Evolutionary conservation across 1,140 invertebrate species (phyloP).

Genomic region (Pogonomyrmex californicus): DNA sequence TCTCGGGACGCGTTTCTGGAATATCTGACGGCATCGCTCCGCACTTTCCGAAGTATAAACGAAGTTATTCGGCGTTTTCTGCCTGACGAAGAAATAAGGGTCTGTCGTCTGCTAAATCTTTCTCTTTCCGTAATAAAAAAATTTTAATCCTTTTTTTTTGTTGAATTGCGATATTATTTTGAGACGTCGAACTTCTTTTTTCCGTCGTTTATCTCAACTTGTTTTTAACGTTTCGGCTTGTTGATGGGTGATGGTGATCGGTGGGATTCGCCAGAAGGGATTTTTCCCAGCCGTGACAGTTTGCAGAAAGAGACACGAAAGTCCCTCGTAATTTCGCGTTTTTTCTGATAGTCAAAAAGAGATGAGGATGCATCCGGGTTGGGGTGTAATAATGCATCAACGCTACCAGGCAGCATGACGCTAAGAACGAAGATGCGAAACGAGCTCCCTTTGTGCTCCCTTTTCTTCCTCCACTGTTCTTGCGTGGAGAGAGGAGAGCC

Average conservation of each 20-base stretch:
- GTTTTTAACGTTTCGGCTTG: neutral
- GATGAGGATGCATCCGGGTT: conserved; percentile 43
- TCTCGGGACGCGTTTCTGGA: neutral
- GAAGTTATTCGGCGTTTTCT: conserved; percentile 17
- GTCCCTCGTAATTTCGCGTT: conserved; percentile 31
- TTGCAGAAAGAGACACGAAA: conserved; percentile 20
- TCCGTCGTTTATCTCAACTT: neutral
- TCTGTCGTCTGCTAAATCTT: neutral
- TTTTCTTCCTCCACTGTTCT: neutral
- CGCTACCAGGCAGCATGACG: neutral
- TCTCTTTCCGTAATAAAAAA: neutral
- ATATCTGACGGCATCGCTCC: neutral
- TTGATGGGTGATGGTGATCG: neutral
- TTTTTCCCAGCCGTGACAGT: neutral
- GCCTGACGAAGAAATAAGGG: neutral
- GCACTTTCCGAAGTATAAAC: neutral
- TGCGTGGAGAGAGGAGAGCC: neutral
- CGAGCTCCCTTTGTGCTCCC: conserved; percentile 30
- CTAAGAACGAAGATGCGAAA: conserved; percentile 37
- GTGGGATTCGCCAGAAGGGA: neutral
- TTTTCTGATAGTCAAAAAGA: conserved; percentile 50
- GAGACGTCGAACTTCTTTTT: neutral
- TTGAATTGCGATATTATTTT: conserved; percentile 23
- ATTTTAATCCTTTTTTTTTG: conserved; percentile 1
- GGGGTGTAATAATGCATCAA: conserved; percentile 49